These are phyloP conservation scores for Todiramphus saurophagus DNA, from an alignment of 2,113 vertebrate genomes.

Conservation along the genomic window DNA sequence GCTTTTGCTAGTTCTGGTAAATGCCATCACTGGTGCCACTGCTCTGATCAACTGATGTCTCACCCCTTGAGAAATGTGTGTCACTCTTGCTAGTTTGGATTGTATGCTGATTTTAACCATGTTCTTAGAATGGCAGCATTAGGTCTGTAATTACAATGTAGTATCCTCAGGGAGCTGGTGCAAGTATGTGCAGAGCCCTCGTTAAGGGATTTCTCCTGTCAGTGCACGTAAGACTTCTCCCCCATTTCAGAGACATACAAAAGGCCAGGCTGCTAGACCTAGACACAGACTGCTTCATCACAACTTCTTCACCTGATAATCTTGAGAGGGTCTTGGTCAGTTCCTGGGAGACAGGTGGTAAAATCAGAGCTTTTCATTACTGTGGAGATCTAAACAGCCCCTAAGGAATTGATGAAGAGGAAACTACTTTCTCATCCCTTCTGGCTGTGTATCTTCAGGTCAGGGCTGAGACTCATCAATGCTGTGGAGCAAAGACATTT, in stretches of 20 bases:
- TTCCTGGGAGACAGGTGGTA: not conserved
- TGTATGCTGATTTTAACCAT: not conserved
- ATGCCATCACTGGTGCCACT: not conserved
- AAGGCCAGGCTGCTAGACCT: not conserved
- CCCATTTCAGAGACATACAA: not conserved
- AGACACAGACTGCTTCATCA: not conserved
- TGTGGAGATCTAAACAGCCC: not conserved
- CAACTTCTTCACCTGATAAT: not conserved
- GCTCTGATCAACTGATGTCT: not conserved
- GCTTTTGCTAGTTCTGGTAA: not conserved
- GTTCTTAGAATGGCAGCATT: not conserved
- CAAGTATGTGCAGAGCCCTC: not conserved
- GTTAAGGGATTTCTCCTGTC: not conserved
- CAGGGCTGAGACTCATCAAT: not conserved
- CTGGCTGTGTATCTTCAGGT: not conserved
- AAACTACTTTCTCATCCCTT: not conserved
- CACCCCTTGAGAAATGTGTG: not conserved
- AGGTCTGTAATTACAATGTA: not conserved
- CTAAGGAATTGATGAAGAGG: not conserved
- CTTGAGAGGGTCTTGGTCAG: not conserved
- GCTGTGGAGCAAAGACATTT: not conserved
- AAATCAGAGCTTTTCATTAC: not conserved
- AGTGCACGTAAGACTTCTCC: not conserved
- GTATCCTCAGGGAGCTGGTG: not conserved
- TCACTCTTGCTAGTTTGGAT: not conserved